Conservation (phyloP, 2,113 vertebrate species). For the Catharus fuscescens region DNA sequence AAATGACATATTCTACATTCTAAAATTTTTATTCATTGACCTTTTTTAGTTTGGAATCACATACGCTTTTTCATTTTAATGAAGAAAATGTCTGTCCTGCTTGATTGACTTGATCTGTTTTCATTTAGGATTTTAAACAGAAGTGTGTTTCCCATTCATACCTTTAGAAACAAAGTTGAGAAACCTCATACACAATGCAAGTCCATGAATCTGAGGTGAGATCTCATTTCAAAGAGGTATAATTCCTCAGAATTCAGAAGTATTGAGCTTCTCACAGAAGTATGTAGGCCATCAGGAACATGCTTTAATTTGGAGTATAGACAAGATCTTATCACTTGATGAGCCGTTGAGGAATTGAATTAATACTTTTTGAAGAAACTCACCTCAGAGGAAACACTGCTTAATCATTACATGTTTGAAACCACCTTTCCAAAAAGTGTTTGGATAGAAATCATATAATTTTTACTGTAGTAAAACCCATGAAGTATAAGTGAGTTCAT, state of each 20-base stretch:
- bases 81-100: background rate
- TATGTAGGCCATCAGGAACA: background rate
- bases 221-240: background rate
- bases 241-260: background rate
- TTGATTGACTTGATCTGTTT: background rate
- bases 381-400: background rate
- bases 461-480: background rate
- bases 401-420: background rate
- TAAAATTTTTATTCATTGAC: background rate
- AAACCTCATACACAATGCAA: background rate
- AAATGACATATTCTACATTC: background rate
- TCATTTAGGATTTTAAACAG: background rate
- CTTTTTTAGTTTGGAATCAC: background rate
- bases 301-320: background rate
- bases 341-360: background rate
- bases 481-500: background rate
- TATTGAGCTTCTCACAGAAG: background rate
- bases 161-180: background rate
- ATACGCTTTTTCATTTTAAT: background rate
- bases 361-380: background rate
- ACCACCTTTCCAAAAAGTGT: background rate
- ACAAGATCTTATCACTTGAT: background rate
- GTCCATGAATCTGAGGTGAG: background rate
- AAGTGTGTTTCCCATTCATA: background rate
- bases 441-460: background rate